These are phyloP conservation scores for Deroplatys truncata DNA, from an alignment of 2,888 invertebrate genomes.

Conservation along the genomic window DNA sequence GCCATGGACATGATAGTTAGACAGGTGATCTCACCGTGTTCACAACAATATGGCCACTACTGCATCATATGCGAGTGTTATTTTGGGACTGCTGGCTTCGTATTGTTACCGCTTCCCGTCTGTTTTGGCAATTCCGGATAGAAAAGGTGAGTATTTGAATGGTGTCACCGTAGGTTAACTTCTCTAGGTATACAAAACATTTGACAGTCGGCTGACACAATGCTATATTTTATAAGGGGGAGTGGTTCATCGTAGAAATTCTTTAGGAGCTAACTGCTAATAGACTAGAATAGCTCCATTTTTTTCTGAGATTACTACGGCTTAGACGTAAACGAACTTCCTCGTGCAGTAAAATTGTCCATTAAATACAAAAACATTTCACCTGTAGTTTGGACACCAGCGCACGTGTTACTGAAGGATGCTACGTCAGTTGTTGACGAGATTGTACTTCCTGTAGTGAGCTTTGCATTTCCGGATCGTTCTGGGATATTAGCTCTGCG, in stretches of 20 bases:
- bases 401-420: not conserved
- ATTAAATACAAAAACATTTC: no score
- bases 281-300: no score
- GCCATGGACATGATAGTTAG: not conserved
- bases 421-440: not conserved
- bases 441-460: not conserved
- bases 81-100: conserved; percentile 21
- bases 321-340: no score
- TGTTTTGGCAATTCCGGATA: conserved; percentile 27
- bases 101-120: conserved; percentile 25
- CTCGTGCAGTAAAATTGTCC: no score
- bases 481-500: not conserved
- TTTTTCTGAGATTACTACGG: no score
- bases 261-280: not conserved
- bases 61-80: not conserved
- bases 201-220: not conserved
- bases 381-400: not conserved
- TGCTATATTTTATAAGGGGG: not conserved
- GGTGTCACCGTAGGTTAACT: not conserved
- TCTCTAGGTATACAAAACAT: not conserved
- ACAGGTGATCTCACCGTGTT: not conserved
- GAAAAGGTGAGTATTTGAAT: conserved; percentile 26
- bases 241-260: not conserved
- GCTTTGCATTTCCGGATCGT: not conserved
- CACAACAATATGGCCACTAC: conserved; percentile 7